Base-by-base conservation (phyloP, 2,113 vertebrate genomes). In the Hippocampus mohnikei region DNA sequence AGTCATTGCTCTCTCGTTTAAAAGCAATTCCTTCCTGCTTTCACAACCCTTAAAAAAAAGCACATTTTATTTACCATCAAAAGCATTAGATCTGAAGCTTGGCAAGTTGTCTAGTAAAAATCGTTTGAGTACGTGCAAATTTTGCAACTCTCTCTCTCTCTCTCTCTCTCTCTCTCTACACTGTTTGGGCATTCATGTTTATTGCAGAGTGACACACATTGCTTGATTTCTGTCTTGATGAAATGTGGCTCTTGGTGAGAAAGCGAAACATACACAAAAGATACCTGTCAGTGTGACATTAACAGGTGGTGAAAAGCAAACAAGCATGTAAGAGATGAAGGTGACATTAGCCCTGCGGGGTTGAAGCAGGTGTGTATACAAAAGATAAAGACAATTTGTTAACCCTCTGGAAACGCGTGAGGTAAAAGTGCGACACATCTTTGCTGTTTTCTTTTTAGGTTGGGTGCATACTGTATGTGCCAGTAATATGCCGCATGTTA, bases 301-400 rank as follows among this genome's bases (percentile, higher is more conserved):
- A 73, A 85, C 81, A 84, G 71, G 83, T 88, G 83, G 63, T 74
- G 65, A 79, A 84, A 74, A 69, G 75, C 74, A 83, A 70, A 72
- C 50, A 75, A 69, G 70, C 71, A 77, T 82, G 74, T 81, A 67
- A 42, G 37, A 70, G 46, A 74, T 84, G 77, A 89, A 88, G 83
- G 87, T 87, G 87, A 90, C 84, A 80, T 84, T 70, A 72, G 42
- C 61, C 81, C 81, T 77, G 72, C 75, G 71, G 87, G 79, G 72
- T 72, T 75, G 72, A 66, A 72, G 80, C 80, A 84, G 70, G 75
- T 81, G 72, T 80, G 69, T 71, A 37, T 61, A 33, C 69, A 25
- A 70, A 37, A 37, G 68, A 79, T 63, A 52, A 37, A 81, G 69
- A 81, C 50, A 52, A 75, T 77, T 72, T 75, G 53, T 73, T 68